A percentile compares a stretch with the other conserved stretches of the same genome.
Conservation (phyloP, 2,797 vertebrate genomes). For the Sebastolobus alascanus region DNA sequence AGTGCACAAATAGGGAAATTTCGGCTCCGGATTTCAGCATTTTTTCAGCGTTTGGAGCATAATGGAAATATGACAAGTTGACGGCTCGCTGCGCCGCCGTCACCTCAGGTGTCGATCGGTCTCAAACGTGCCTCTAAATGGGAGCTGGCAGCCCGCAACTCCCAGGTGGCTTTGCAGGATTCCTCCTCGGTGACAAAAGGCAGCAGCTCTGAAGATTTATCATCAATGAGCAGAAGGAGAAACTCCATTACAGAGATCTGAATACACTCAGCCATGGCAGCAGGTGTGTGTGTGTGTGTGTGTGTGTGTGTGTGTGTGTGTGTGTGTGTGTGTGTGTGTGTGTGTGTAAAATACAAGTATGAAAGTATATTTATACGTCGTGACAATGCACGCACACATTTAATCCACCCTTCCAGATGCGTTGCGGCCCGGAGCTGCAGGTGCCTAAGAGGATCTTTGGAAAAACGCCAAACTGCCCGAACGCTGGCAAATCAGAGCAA, state of each 20-base stretch:
- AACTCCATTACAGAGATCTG: slow-evolving; percentile 14
- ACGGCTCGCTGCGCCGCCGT: neutral
- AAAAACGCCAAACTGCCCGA: slow-evolving; percentile 17
- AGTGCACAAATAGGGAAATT: neutral
- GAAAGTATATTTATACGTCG: too few species aligned
- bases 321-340: neutral
- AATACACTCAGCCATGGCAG: neutral
- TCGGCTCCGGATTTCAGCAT: neutral
- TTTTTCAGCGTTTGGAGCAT: neutral
- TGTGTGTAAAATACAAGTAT: too few species aligned
- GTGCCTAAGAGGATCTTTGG: slow-evolving; percentile 44
- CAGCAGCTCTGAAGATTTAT: slow-evolving; percentile 7
- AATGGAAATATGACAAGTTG: neutral
- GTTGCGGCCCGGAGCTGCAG: slow-evolving; percentile 22
- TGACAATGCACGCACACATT: neutral
- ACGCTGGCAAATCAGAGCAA: slow-evolving; percentile 34
- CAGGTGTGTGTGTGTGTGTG: neutral
- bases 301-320: too few species aligned
- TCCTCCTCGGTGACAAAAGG: neutral
- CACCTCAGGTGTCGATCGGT: slow-evolving; percentile 14
- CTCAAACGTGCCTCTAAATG: slow-evolving; percentile 19
- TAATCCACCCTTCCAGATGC: slow-evolving; percentile 32
- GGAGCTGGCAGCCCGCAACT: slow-evolving; percentile 21
- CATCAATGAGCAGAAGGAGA: neutral
- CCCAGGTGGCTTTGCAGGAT: slow-evolving; percentile 32